Percentiles rank a stretch among this genome's conserved stretches.
phyloP scores from a whole-genome alignment of 2,888 invertebrate species.

The Macroteleia sp. region DNA sequence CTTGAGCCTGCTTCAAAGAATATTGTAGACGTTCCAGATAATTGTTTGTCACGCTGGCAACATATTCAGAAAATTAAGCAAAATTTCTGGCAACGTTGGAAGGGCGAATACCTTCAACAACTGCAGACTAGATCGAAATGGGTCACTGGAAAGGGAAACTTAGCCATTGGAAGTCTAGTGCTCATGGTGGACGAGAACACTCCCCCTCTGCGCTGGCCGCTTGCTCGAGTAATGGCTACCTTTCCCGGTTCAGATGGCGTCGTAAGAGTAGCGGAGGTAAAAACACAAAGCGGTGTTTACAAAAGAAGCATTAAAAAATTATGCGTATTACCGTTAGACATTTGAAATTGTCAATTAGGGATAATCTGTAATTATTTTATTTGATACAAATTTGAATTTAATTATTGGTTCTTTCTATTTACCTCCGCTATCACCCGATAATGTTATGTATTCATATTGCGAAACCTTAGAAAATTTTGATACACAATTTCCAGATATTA shows the following conservation, averaged over 20 bases:
- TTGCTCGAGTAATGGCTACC: background rate
- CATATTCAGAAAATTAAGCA: background rate
- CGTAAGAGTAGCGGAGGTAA: background rate
- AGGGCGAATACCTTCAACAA: background rate
- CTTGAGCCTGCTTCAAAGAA: slow-evolving; percentile 1
- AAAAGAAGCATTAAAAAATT: background rate
- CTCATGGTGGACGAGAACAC: background rate
- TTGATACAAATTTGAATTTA: too few relatives aligned
- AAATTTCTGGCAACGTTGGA: background rate
- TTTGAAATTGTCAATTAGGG: background rate
- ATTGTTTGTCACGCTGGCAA: background rate
- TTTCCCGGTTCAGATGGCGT: slow-evolving; percentile 1
- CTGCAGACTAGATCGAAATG: background rate
- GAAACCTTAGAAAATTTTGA: too few relatives aligned
- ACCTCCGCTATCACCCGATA: too few relatives aligned
- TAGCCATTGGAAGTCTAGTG: background rate
- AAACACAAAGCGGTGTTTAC: background rate
- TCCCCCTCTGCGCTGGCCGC: background rate
- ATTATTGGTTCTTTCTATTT: too few relatives aligned
- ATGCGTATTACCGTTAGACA: background rate
- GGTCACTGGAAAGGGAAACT: background rate
- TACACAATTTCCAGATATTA: too few relatives aligned
- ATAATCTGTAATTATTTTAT: too few relatives aligned
- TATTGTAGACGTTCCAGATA: slow-evolving; percentile 1
- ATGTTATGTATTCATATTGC: too few relatives aligned